Base-by-base conservation (phyloP, 2,113 vertebrate species). In the rat (Rattus norvegicus) region DNA sequence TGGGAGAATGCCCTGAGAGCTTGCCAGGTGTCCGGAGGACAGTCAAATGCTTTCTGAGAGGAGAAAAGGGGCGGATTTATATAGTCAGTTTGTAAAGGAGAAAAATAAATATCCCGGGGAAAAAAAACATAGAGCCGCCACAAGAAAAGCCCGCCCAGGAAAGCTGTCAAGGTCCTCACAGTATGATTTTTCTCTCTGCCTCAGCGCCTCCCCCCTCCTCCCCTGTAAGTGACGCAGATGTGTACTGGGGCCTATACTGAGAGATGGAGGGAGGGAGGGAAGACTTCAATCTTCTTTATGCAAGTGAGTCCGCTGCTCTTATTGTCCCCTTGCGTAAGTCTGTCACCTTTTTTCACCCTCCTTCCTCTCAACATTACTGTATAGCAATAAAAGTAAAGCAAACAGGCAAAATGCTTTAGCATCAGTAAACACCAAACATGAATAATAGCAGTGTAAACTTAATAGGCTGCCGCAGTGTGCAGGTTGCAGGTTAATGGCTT, bases 111-210 rank as follows among this genome's bases (percentile, higher is more conserved):
- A 95, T 77, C 85, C 84, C 95, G 70, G 92, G 39, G 43, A 43
- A 43, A 47, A 85, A 79, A 86, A 92, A 96, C 63, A 56, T 1
- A 93, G 43, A 22, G 69, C 96, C 52, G 36, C 79, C 26, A 69
- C 43, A 95, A 91, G 77, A 88, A 97, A 95, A 96, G 85, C 97
- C 93, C 88, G 72, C 92, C 94, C 10, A 56, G 87, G 59, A 26
- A 98, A 97, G 98, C 98, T 98, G 98, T 97, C 98, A 98, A 96
- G 98, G 98, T 98, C 98, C 96, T 98, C 96, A 95, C 96, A 83
- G 97, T 97, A 91, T 95, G 97, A 96, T 98, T 98, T 98, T 98
- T 98, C 98, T 97, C 86, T 98, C 95, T 93, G 72, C 96, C 97
- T 98, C 96, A 56, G 97, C 47, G 43, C 96, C 93, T 97, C 93